These are phyloP conservation scores for Hemiscyllium ocellatum DNA, from an alignment of 2,113 vertebrate species.

Conservation along the genomic window DNA sequence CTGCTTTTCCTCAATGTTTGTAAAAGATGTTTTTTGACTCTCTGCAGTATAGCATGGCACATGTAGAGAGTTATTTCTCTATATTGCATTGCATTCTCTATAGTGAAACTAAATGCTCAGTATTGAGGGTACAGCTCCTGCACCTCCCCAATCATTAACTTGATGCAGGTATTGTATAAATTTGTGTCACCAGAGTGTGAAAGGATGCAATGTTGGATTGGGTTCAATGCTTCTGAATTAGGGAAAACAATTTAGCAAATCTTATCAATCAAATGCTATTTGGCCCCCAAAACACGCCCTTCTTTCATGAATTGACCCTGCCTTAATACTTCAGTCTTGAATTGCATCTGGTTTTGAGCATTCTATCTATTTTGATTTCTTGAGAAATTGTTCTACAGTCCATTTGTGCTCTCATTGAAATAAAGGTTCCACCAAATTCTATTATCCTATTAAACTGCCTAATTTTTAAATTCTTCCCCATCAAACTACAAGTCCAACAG, in stretches of 20 bases:
- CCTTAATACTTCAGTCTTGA: neutral
- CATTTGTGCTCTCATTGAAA: neutral
- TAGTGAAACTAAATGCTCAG: neutral
- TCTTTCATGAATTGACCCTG: neutral
- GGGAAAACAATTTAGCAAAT: neutral
- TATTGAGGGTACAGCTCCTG: neutral
- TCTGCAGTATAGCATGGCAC: neutral
- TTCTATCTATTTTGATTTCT: neutral
- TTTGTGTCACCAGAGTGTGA: no score
- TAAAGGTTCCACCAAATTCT: neutral
- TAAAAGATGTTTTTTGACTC: neutral
- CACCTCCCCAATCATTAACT: neutral
- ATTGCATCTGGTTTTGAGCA: neutral
- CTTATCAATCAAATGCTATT: neutral
- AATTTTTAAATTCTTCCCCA: neutral
- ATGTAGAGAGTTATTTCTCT: neutral
- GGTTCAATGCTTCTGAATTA: neutral
- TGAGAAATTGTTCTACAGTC: neutral
- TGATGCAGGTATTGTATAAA: neutral
- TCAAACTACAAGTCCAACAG: neutral
- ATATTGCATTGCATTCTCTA: neutral
- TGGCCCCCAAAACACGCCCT: neutral
- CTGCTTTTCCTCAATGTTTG: neutral
- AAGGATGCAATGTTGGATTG: no score
- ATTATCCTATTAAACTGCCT: neutral